These are phyloP conservation scores for Zaprionus inermis DNA, from an alignment of 1,140 invertebrate species.

Conservation along the genomic window DNA sequence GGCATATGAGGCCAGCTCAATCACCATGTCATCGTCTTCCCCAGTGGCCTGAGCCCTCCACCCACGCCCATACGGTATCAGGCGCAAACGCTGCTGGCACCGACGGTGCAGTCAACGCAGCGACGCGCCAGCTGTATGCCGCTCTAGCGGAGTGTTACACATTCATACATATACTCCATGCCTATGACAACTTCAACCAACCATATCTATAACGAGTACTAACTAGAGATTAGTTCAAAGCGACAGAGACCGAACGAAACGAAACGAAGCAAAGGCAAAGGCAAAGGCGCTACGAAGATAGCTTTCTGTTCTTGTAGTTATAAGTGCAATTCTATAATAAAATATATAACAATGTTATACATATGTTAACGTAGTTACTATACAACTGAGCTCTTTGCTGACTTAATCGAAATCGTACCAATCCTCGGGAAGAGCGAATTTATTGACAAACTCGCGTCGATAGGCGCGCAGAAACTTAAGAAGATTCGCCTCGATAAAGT, in stretches of 20 bases:
- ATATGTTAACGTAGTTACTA: constrained; percentile 10
- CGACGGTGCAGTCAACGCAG: neutral
- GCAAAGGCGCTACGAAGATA: constrained; percentile 35
- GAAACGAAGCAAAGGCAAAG: no score
- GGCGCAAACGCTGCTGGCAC: constrained; percentile 3
- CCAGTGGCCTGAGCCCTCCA: constrained; percentile 60
- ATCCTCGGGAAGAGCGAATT: constrained; percentile 63
- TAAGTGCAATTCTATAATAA: constrained; percentile 31
- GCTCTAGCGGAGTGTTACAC: constrained; percentile 25
- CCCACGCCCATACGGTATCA: constrained; percentile 34
- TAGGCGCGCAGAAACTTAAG: constrained; percentile 54
- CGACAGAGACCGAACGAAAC: constrained; percentile 20
- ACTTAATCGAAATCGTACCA: constrained; percentile 2
- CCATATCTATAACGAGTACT: constrained; percentile 26
- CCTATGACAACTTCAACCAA: constrained; percentile 12
- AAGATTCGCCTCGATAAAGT: constrained; percentile 50
- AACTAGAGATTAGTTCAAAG: constrained; percentile 37
- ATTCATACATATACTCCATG: neutral
- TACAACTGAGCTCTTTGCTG: neutral
- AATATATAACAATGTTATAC: constrained; percentile 39
- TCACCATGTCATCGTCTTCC: constrained; percentile 79
- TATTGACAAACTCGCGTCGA: constrained; percentile 55
- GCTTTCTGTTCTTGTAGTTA: constrained; percentile 47
- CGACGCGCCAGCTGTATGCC: constrained; percentile 37
- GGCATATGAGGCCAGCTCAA: constrained; percentile 83